A percentile compares a stretch with the other conserved stretches of the same genome.
Evolutionary conservation across 2,888 invertebrate genomes (phyloP).

Genomic region (Chromoteleia sp.): DNA sequence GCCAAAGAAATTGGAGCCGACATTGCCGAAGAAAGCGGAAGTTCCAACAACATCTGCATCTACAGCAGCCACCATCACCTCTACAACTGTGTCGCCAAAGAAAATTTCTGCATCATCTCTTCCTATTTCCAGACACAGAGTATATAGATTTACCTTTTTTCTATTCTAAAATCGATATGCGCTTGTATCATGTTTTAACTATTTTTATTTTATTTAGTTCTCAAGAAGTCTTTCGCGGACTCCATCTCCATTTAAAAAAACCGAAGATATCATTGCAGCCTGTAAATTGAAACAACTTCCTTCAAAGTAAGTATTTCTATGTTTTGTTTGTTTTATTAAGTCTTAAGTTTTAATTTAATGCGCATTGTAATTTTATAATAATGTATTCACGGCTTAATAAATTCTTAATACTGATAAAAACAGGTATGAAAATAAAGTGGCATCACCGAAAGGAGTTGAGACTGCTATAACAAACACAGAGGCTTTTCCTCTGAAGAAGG

Average conservation of each 20-base stretch:
- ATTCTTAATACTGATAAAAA: too few species aligned
- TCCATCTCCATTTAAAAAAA: slow-evolving; percentile 93
- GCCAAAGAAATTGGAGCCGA: slow-evolving; percentile 75
- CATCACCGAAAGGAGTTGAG: slow-evolving; percentile 79
- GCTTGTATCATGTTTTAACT: too few species aligned
- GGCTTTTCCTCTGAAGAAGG: slow-evolving; percentile 81
- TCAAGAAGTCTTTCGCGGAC: slow-evolving; percentile 93
- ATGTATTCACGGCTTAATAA: too few species aligned
- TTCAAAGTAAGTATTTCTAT: slow-evolving; percentile 74
- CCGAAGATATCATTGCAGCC: slow-evolving; percentile 83
- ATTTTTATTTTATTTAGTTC: slow-evolving; percentile 84
- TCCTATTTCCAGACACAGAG: slow-evolving; percentile 81
- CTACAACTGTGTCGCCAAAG: slow-evolving; percentile 80
- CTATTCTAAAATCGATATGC: slow-evolving; percentile 14
- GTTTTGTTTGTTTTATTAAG: slow-evolving; percentile 17
- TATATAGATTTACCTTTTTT: slow-evolving; percentile 57
- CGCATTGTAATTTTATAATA: too few species aligned
- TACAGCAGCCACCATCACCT: slow-evolving; percentile 20
- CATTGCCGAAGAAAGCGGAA: slow-evolving; percentile 77
- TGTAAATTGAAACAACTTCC: slow-evolving; percentile 77
- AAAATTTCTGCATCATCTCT: slow-evolving; percentile 78
- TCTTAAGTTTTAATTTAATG: too few species aligned
- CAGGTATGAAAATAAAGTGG: slow-evolving; percentile 82
- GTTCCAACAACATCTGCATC: slow-evolving; percentile 17
- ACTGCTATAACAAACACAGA: slow-evolving; percentile 76